Percentiles rank a stretch among this genome's conserved stretches.
These are phyloP conservation scores for Tiliqua scincoides DNA, from an alignment of 2,113 vertebrate species.

Conservation along the genomic window DNA sequence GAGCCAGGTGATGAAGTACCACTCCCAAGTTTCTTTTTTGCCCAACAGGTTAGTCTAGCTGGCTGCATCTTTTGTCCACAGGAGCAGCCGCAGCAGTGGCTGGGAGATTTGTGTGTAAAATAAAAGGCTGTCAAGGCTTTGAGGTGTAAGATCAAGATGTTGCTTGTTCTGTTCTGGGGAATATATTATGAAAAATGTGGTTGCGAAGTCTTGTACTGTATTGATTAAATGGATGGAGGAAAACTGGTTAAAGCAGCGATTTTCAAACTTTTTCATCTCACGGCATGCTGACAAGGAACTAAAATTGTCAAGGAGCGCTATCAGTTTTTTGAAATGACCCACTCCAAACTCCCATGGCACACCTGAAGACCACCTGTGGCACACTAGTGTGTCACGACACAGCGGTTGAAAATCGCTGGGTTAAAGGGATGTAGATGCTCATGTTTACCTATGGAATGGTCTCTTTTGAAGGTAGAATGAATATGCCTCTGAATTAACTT, in stretches of 20 bases:
- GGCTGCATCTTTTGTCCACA: background rate
- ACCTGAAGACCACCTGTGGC: too few relatives aligned
- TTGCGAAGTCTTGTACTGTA: background rate
- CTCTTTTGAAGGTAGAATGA: background rate
- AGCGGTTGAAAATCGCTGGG: too few relatives aligned
- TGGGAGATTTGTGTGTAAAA: background rate
- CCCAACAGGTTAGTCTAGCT: background rate
- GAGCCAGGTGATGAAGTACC: background rate
- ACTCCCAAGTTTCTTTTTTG: background rate
- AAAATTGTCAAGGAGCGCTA: too few relatives aligned
- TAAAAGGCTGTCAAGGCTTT: too few relatives aligned
- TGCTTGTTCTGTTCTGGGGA: background rate
- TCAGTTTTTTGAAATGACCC: too few relatives aligned
- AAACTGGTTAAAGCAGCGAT: too few relatives aligned
- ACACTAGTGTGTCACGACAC: too few relatives aligned
- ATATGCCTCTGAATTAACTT: background rate
- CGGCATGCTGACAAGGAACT: too few relatives aligned
- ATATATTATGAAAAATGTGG: background rate
- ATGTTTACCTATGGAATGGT: background rate
- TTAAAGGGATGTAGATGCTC: background rate
- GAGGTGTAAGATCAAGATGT: background rate
- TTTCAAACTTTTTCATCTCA: too few relatives aligned
- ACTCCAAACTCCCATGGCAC: too few relatives aligned
- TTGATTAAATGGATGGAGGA: background rate
- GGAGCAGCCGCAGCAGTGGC: background rate